Base-by-base conservation (phyloP, 2,113 vertebrate genomes). In the Crocuta crocuta region DNA sequence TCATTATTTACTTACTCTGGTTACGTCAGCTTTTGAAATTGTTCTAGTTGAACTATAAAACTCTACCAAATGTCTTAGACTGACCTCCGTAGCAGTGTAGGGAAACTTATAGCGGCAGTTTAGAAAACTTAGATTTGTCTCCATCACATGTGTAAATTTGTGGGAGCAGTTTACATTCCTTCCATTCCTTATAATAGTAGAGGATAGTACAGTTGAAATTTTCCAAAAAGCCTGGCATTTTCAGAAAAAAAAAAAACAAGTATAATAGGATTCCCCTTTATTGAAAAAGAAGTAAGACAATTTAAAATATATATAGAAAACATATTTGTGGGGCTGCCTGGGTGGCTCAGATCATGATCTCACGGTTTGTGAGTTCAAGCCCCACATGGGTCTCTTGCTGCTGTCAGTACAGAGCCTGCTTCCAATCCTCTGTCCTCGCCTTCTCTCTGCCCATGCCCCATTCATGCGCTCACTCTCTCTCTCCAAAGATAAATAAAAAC, bases 1-100 rank as follows among this genome's bases (percentile, higher is more conserved):
- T 82, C 78, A 43, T 88, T 96, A 68, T 87, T 87, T 76, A 82
- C 24, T 76, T 58, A 86, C 87, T 80, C 80, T 58, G 31, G 61
- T 78, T 76, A 76, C 13, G 78, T 94, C 35, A 78, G 66, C 26
- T 31, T 92, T 88, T 53, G 17, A 31, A 89, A 65, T 78, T 68
- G 23, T 83, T 92, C 50, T 68, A 50, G 50, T 24, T 78, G n/a
- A n/a, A 92, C 33, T 53, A 23, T 71, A 83, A 63, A 95, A 33
- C 83, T 93, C 87, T 78, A 83, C 50, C 39, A 76, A 63, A 53
- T 86, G 33, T 91, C n/a, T 70, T 45, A 45, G 65, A 74, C 45
- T 87, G 74, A 88, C 39, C 39, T 15, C 23, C 26, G 6, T 21
- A 61, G 71, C 50, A 43, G 48, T 82, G 15, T 24, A 58, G 19